A percentile compares a stretch with the other conserved stretches of the same genome.
These are phyloP conservation scores for Chitala chitala DNA, from an alignment of 2,113 vertebrate species.

Conservation along the genomic window DNA sequence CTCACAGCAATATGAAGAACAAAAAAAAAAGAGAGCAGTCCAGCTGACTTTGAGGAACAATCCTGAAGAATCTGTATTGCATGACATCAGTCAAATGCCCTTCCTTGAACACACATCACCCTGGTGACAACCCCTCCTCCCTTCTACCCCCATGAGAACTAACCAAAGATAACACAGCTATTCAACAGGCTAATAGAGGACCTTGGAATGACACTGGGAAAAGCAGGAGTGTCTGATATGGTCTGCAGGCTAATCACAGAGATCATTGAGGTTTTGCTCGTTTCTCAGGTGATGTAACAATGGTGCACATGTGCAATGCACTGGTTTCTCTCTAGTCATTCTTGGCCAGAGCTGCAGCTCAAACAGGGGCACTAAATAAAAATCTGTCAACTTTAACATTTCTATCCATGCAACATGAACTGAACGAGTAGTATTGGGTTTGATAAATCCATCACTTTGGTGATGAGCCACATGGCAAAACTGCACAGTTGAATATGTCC, in stretches of 20 bases:
- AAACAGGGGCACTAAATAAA: too few relatives aligned
- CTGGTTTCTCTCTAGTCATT: not conserved
- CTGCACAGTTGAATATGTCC: not conserved
- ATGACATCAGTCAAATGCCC: not conserved
- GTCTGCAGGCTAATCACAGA: conserved; percentile 25
- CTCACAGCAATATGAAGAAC: not conserved
- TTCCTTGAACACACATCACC: not conserved
- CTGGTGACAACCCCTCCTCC: too few relatives aligned
- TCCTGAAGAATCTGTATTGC: not conserved
- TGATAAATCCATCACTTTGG: too few relatives aligned
- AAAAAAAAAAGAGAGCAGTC: not conserved
- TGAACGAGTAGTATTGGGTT: too few relatives aligned
- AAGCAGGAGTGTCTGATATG: conserved; percentile 4
- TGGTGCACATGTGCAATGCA: not conserved
- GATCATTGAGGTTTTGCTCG: conserved; percentile 24
- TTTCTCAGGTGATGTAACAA: conserved; percentile 20
- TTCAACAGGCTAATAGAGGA: conserved; percentile 10
- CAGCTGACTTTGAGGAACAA: not conserved
- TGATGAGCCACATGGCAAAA: too few relatives aligned
- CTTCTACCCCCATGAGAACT: not conserved
- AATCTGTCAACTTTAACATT: too few relatives aligned
- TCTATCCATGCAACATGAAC: too few relatives aligned
- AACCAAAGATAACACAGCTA: conserved; percentile 17
- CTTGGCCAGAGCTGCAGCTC: not conserved
- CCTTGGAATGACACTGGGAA: conserved; percentile 40